Evolutionary conservation across 2,888 invertebrate genomes (phyloP), one percentile per base, ranked within the genome.

Genomic region (Coelinius sp.): DNA sequence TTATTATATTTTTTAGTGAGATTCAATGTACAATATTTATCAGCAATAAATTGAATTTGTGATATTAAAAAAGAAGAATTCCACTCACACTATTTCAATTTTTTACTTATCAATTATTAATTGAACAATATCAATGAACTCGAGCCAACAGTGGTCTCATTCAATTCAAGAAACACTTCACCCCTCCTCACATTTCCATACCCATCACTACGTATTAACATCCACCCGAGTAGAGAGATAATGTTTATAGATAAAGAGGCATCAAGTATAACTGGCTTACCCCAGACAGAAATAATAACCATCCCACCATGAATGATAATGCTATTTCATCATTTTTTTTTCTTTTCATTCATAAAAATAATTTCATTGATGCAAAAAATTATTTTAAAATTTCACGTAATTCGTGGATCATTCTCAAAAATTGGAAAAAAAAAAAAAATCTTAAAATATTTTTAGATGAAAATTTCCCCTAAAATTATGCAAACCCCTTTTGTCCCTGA

Each of bases 81-180:
- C 4, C 14, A 17, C 8, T 7, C 17, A n/a, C 8, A n/a, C 8
- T n/a, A 17, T 46, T 46, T 0, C 20, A 46, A 46, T 46, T 46
- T 46, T 46, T 46, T 46, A n/a, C 14, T 7, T n/a, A n/a, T n/a
- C n/a, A n/a, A n/a, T 66, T 84, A 84, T 83, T 84, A 85, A 85
- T 86, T 82, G 84, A 84, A 83, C 81, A 81, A 85, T 85, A 86
- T 85, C 85, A 85, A 85, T 85, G 85, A 85, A 86, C 86, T 81
- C 82, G 80, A 80, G 80, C 79, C 79, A 84, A 86, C 86, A 86
- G 85, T 82, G 82, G 79, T 76, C 80, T 82, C 85, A 86, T 86
- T 86, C 85, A 86, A 83, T 84, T 83, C 79, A 3, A 49, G 46
- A 49, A 49, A 17, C 31, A 8, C 31, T 8, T 8, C 31, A 1